Evolutionary conservation across 2,797 vertebrate species (phyloP), one percentile per base, ranked within the genome.

Genomic region (Peromyscus eremicus): DNA sequence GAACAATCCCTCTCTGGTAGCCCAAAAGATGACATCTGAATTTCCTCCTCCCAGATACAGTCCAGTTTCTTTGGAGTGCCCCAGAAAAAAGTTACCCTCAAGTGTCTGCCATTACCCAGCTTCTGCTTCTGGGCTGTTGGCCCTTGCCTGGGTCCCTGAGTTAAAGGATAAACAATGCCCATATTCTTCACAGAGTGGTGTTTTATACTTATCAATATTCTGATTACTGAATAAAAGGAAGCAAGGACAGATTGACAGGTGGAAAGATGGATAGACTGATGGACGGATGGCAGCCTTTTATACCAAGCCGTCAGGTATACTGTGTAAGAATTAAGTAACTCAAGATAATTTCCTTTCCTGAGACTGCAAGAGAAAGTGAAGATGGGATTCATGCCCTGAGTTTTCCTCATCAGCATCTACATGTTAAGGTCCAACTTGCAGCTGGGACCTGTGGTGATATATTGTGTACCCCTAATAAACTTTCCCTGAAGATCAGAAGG

Each of bases 101-200:
- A 43, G 0, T 90, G 60, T 88, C 16, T 70, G 19, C 16, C 64
- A 92, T 98, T 81, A 97, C 97, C 94, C 97, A 97, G 95, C 98
- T 98, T 98, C 98, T 3, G 98, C 94, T 21, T 99, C 98, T 0
- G 98, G 98, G 43, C 98, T 99, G 95, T 98, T 99, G 64, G 98
- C 98, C 84, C 40, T 27, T 84, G 60, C 99, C 98, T 97, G 99
- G 96, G 97, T 99, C 99, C 98, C 99, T 99, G 95, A 99, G 98
- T 98, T 99, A 99, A 7, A 99, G 99, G 43, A 94, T 9, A 93
- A 60, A 75, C 23, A 77, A 73, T 6, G 19, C 23, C 17, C 16
- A 2, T 9, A 57, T 49, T 19, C 55, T 91, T 92, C 79, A 46
- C 1, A 82, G 46, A 66, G 13, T 7, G 5, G 1, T 14, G n/a